These are phyloP conservation scores for Ceriagrion tenellum DNA, from an alignment of 2,888 invertebrate species.

Conservation along the genomic window DNA sequence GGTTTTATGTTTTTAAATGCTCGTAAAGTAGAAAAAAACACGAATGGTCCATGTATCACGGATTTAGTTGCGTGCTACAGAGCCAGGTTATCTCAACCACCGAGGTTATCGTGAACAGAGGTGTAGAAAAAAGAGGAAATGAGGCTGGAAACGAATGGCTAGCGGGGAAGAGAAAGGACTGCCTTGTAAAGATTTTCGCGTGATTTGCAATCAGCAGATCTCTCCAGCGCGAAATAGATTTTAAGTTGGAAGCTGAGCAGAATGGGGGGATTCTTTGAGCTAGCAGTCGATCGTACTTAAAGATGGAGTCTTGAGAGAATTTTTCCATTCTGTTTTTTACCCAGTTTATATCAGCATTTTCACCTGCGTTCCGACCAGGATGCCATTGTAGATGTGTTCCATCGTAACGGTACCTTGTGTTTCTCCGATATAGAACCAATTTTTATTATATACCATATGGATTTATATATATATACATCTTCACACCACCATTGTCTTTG, in stretches of 20 bases:
- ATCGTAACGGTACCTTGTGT: no score
- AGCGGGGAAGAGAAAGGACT: neutral
- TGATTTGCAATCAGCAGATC: neutral
- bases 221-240: neutral
- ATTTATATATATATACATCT: no score
- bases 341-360: no score
- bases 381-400: no score
- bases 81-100: neutral
- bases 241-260: neutral
- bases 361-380: no score
- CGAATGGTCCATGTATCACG: neutral
- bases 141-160: neutral
- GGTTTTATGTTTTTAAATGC: neutral
- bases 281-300: neutral
- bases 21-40: neutral
- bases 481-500: no score
- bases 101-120: neutral
- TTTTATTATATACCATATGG: no score
- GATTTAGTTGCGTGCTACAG: neutral
- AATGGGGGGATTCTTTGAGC: neutral
- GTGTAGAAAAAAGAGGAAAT: neutral
- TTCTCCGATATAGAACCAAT: no score
- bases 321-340: no score
- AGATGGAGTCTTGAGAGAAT: no score
- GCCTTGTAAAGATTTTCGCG: neutral